A percentile compares a stretch with the other conserved stretches of the same genome.
Conservation (phyloP, 2,113 vertebrate genomes). For the Ctenomys sociabilis region DNA sequence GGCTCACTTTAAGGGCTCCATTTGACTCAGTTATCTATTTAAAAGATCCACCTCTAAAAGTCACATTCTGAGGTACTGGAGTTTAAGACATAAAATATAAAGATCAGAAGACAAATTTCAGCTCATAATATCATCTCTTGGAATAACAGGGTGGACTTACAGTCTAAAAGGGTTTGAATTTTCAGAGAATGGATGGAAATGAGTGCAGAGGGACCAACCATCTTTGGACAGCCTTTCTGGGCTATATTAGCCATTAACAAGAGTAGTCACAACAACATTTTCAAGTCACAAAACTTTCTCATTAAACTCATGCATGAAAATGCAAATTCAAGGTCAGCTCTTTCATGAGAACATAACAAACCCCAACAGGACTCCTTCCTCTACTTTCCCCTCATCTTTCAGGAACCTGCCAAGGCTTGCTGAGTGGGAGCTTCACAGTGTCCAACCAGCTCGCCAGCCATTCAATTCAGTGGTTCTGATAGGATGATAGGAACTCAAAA, state of each 20-base stretch:
- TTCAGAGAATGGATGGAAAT: background rate
- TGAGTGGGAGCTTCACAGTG: conserved; percentile 41
- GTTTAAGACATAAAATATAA: background rate
- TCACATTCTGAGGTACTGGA: background rate
- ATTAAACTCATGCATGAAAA: background rate
- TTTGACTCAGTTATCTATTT: background rate
- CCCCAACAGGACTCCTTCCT: background rate
- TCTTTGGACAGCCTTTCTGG: background rate
- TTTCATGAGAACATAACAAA: background rate
- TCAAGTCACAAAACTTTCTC: background rate
- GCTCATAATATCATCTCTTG: background rate
- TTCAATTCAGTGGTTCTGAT: background rate
- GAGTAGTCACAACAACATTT: background rate
- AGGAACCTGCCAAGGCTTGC: conserved; percentile 29
- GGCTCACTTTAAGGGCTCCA: background rate
- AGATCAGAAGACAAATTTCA: background rate
- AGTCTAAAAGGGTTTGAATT: background rate
- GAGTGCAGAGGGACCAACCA: background rate
- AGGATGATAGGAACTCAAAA: conserved; percentile 40
- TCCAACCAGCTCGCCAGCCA: background rate
- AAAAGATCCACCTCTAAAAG: background rate
- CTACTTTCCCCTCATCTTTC: conserved; percentile 24
- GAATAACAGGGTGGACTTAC: background rate
- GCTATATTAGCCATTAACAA: background rate
- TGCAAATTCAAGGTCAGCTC: conserved; percentile 17